Base-by-base conservation (phyloP, 2,113 vertebrate species). In the Vulpes vulpes region DNA sequence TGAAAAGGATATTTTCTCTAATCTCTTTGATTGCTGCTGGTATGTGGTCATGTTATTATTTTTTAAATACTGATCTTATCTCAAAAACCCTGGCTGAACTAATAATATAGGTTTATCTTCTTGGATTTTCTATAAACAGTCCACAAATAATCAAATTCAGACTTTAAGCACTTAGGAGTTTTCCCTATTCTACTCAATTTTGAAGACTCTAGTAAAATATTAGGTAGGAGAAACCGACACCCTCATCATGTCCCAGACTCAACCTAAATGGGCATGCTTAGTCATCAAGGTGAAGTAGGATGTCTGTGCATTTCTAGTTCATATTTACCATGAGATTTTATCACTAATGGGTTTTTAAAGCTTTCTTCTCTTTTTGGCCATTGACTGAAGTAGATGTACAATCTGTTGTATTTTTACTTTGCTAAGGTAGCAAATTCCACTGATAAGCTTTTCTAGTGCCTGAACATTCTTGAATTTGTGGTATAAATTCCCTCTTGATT, bases 31-130 rank as follows among this genome's bases (percentile, higher is more conserved):
- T 94, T 86, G 62, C 49, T 69, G 60, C 23, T 65, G 35, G 6
- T 83, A 3, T 83, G 16, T 30, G 22, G 14, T 57, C 12, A 79
- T 64, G 35, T 59, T 87, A 51, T 71, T 69, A 53, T 89, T 88
- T 78, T 83, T 78, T 30, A 9, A 90, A 90, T 73, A 87, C 62
- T 62, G 35, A 88, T 51, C 30, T 22, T 64, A 90, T 71, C 79
- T 92, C 84, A 96, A 64, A 30, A 96, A 91, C 89, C n/a, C n/a
- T 93, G 73, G 4, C 60, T 93, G 76, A 91, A 60, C 14, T 73
- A 49, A 59, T 43, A 78, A 27, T 38, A 86, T n/a, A 62, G 8
- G 32, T 85, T 85, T 74, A 76, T 92, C 15, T 23, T 87, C 16
- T 83, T 90, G 55, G 25, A 73, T 90, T 96, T 91, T 91, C 60